Percentiles rank a stretch among this genome's conserved stretches.
phyloP scores from a whole-genome alignment of 2,113 vertebrate genomes.

The Otocyon megalotis region DNA sequence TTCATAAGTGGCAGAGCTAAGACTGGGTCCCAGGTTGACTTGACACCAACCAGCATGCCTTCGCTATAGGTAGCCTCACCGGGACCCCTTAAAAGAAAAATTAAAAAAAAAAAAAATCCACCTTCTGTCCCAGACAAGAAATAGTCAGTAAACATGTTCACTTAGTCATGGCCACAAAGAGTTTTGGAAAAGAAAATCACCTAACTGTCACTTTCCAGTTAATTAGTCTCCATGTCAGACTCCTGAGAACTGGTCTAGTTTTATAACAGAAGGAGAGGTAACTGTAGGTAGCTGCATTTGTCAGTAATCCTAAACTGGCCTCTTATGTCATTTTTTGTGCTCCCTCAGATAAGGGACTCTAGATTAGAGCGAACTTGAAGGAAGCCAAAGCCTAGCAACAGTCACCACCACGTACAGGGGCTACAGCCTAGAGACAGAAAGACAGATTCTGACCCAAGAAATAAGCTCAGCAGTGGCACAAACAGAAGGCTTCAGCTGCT shows the following conservation, averaged over 20 bases:
- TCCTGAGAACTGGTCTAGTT: neutral
- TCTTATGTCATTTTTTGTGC: neutral
- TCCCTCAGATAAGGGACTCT: neutral
- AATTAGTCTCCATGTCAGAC: neutral
- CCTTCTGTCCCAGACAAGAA: neutral
- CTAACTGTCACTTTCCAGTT: neutral
- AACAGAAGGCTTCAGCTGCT: neutral
- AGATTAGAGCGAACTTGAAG: neutral
- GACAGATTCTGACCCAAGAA: neutral
- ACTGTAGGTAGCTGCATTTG: neutral
- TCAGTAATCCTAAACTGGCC: neutral
- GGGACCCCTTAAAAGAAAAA: neutral
- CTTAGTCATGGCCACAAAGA: neutral
- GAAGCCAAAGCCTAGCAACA: neutral
- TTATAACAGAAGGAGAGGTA: neutral
- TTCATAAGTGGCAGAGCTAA: neutral
- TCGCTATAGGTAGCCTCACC: neutral
- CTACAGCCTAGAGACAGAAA: neutral
- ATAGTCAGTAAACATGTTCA: neutral
- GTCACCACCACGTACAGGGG: neutral
- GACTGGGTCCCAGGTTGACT: too few relatives aligned
- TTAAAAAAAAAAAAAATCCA: neutral
- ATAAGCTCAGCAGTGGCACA: neutral
- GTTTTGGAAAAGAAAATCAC: neutral
- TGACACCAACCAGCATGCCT: neutral